Evolutionary conservation across 2,113 vertebrate genomes (phyloP).

Genomic region (Nycticorax nycticorax): DNA sequence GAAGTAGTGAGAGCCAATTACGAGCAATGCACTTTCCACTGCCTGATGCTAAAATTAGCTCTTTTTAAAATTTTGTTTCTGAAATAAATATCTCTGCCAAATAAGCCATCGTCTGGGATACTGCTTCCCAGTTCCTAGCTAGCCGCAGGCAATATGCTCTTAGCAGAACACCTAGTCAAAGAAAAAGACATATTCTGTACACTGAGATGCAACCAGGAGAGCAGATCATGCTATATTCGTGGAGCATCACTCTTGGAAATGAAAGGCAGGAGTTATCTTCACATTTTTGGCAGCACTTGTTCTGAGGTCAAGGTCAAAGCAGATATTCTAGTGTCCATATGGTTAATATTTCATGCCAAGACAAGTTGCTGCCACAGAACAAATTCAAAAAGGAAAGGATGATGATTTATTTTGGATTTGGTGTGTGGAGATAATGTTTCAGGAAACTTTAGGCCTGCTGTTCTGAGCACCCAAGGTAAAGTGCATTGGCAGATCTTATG

Average conservation of each 20-base stretch:
- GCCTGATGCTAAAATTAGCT: background rate
- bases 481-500: background rate
- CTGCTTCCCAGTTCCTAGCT: background rate
- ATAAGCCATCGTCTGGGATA: background rate
- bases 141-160: background rate
- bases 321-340: slow-evolving; percentile 44
- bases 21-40: background rate
- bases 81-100: background rate
- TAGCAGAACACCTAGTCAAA: background rate
- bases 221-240: background rate
- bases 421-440: background rate
- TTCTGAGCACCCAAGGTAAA: background rate
- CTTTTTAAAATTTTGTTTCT: background rate
- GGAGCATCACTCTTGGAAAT: slow-evolving; percentile 1
- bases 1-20: background rate
- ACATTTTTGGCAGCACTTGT: background rate
- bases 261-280: background rate
- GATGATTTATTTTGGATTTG: slow-evolving; percentile 2
- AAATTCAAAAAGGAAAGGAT: slow-evolving; percentile 33
- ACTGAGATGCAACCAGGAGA: background rate
- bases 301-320: slow-evolving; percentile 64
- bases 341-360: slow-evolving; percentile 55
- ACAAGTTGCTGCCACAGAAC: slow-evolving; percentile 35
- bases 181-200: background rate
- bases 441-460: slow-evolving; percentile 6